Percentiles rank a stretch among this genome's conserved stretches.
Conservation (phyloP, 2,888 invertebrate species). For the Callyntrura guangdongensis region DNA sequence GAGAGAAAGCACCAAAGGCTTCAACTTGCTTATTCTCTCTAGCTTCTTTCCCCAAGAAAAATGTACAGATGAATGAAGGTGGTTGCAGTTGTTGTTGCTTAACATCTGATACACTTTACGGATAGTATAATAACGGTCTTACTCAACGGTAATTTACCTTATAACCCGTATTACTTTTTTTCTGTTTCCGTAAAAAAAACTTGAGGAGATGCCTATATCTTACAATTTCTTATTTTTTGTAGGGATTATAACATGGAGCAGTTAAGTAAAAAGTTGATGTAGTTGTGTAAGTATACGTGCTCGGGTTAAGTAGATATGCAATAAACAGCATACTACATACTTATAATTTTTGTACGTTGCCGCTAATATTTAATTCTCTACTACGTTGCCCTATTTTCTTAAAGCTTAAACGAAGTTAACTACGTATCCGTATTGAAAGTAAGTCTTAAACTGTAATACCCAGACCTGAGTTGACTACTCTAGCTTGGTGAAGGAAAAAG, state of each 20-base stretch:
- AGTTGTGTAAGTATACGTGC: neutral
- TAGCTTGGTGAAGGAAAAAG: neutral
- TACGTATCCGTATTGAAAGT: conserved; percentile 22
- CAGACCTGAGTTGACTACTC: conserved; percentile 31
- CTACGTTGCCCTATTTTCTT: neutral
- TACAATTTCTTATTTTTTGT: neutral
- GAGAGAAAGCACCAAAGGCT: conserved; percentile 20
- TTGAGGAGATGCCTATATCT: neutral
- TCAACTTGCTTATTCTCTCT: conserved; percentile 25
- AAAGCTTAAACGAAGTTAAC: conserved; percentile 56
- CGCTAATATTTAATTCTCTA: conserved; percentile 1
- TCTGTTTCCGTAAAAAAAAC: neutral
- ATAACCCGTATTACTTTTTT: conserved; percentile 17
- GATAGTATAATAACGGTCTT: conserved; percentile 9
- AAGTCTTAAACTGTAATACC: conserved; percentile 72
- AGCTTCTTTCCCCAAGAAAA: neutral
- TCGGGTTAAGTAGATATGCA: neutral
- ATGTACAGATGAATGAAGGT: neutral
- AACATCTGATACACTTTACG: conserved; percentile 22
- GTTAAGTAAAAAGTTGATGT: neutral
- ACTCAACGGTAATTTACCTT: conserved; percentile 46
- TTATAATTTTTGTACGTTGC: neutral
- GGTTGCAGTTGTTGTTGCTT: neutral
- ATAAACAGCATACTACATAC: neutral
- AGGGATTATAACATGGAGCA: neutral